Conservation (phyloP, 2,888 invertebrate genomes). For the Sabatieria punctata region DNA sequence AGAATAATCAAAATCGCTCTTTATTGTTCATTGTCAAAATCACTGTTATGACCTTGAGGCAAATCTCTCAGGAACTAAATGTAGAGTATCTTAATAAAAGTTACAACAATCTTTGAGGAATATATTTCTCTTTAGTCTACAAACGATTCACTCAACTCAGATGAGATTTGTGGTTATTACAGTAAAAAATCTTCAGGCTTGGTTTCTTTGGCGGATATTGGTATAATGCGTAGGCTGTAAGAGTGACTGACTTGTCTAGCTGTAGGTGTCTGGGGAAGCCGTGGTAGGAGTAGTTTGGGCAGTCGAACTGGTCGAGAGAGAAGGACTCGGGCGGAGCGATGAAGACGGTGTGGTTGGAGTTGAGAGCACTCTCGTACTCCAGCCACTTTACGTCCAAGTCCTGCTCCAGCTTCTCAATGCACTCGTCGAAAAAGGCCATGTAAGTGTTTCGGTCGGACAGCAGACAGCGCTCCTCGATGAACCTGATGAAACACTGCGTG, state of each 20-base stretch:
- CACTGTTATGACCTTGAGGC: no score
- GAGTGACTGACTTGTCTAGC: not conserved
- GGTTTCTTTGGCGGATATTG: no score
- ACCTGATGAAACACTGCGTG: slow-evolving; percentile 43
- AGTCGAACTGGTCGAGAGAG: slow-evolving; percentile 13
- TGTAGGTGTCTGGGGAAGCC: slow-evolving; percentile 21
- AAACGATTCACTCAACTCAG: no score
- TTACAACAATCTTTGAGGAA: no score
- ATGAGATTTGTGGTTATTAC: no score
- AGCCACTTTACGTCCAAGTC: not conserved
- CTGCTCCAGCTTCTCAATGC: slow-evolving; percentile 51
- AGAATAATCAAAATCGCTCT: no score
- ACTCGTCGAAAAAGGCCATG: slow-evolving; percentile 89
- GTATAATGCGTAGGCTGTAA: no score
- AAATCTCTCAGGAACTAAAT: no score
- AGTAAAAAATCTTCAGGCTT: no score
- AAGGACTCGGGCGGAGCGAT: slow-evolving; percentile 73
- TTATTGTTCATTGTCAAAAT: no score
- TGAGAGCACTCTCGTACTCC: slow-evolving; percentile 6
- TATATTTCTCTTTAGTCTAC: no score
- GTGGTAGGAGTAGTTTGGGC: slow-evolving; percentile 4
- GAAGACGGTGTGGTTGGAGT: slow-evolving; percentile 67
- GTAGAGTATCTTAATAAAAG: no score
- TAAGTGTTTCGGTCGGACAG: slow-evolving; percentile 86
- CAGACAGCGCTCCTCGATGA: slow-evolving; percentile 95